Conservation (phyloP, 2,888 invertebrate species). For the Conomelus anceps region DNA sequence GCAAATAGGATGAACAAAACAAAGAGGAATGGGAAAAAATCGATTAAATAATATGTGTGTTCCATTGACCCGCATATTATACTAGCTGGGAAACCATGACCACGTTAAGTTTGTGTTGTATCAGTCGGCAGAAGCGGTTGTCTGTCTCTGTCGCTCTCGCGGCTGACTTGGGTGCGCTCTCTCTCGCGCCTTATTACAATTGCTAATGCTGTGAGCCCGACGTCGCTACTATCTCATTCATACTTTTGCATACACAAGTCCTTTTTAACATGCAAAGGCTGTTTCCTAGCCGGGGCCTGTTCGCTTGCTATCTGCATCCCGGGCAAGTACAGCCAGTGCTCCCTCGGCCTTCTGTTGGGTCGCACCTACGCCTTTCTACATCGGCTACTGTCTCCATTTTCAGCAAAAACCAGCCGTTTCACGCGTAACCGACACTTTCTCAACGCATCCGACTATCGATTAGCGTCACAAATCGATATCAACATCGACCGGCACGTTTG, state of each 20-base stretch:
- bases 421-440: not conserved
- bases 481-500: not conserved
- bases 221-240: constrained; percentile 35
- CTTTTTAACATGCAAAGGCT: constrained; percentile 38
- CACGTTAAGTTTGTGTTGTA: constrained; percentile 16
- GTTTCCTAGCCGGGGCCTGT: constrained; percentile 22
- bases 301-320: constrained; percentile 7
- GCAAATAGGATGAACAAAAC: not conserved
- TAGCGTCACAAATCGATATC: no score
- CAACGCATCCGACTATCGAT: not conserved
- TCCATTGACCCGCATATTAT: constrained; percentile 32
- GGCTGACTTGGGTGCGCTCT: constrained; percentile 15
- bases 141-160: constrained; percentile 27
- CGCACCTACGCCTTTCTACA: not conserved
- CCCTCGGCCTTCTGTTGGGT: constrained; percentile 7
- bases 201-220: constrained; percentile 35
- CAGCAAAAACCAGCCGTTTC: not conserved
- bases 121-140: constrained; percentile 16
- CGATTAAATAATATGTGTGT: constrained; percentile 12
- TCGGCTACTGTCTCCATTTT: not conserved
- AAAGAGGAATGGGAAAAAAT: not conserved
- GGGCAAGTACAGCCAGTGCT: not conserved
- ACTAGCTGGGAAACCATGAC: constrained; percentile 20
- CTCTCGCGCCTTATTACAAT: constrained; percentile 36
- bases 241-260: constrained; percentile 38